Conservation (phyloP, 2,113 vertebrate genomes). For the Ptilorrhoa leucosticta region DNA sequence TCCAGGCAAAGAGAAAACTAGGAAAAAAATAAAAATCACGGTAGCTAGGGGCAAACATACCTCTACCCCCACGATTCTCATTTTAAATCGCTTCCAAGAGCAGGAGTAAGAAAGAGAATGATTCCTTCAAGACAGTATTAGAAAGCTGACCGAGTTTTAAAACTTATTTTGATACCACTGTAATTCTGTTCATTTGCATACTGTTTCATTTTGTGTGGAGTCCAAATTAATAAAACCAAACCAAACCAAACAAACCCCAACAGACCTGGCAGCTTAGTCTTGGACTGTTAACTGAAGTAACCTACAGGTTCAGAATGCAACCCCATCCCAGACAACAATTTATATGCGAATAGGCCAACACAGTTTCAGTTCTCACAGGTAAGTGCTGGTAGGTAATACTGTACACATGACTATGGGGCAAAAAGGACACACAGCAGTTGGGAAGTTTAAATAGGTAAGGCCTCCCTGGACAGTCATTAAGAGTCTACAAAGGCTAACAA, state of each 20-base stretch:
- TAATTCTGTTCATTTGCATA: not conserved
- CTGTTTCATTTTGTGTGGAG: not conserved
- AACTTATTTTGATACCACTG: not conserved
- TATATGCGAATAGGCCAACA: rapidly evolving
- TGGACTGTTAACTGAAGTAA: not conserved
- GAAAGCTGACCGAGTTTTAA: not conserved
- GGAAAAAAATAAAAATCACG: not conserved
- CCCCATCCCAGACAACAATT: not conserved
- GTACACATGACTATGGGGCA: not conserved
- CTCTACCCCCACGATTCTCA: not conserved
- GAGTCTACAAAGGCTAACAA: not conserved
- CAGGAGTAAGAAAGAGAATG: not conserved
- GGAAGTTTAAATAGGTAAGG: not conserved
- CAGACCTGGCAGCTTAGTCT: not conserved
- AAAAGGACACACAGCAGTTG: not conserved
- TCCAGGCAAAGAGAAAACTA: not conserved
- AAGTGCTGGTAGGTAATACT: not conserved
- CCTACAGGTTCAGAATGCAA: not conserved
- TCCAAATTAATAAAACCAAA: not conserved
- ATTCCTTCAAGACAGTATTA: not conserved
- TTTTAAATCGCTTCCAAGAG: not conserved
- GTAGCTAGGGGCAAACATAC: not conserved
- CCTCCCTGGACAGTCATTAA: not conserved
- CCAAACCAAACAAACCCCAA: not conserved
- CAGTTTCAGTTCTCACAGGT: not conserved